These are phyloP conservation scores for Varecia variegata DNA, from an alignment of 2,797 vertebrate species.

Conservation along the genomic window DNA sequence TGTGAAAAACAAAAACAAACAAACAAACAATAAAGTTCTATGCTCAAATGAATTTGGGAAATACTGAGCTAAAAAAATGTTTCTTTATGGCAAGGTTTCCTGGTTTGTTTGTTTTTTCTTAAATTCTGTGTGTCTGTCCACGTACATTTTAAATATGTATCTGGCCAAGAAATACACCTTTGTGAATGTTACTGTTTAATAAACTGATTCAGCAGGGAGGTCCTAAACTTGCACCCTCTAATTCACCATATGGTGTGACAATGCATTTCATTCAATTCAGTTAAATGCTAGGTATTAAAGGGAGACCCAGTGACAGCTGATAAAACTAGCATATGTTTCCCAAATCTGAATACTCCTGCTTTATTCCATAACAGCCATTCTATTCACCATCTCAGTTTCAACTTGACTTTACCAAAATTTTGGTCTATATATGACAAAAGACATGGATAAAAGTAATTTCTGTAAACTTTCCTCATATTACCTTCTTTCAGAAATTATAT, in stretches of 20 bases:
- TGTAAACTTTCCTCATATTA: not conserved
- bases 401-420: not conserved
- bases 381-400: not conserved
- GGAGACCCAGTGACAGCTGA: not conserved
- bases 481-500: not conserved
- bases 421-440: not conserved
- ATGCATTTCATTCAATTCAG: not conserved
- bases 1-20: not conserved
- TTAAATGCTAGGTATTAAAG: not conserved
- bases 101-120: not conserved
- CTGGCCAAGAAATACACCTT: not conserved
- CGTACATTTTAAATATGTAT: not conserved
- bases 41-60: not conserved
- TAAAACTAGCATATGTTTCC: not conserved
- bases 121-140: not conserved
- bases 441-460: not conserved
- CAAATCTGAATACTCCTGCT: not conserved
- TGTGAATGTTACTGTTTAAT: conserved; percentile 1
- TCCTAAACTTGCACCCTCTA: not conserved
- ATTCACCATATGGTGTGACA: not conserved
- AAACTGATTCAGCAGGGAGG: not conserved
- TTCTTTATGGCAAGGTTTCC: not conserved
- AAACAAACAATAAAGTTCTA: not conserved
- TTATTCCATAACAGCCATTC: not conserved
- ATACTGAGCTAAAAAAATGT: not conserved